Evolutionary conservation across 1,140 invertebrate genomes (phyloP).

Genomic region (Globodera rostochiensis): DNA sequence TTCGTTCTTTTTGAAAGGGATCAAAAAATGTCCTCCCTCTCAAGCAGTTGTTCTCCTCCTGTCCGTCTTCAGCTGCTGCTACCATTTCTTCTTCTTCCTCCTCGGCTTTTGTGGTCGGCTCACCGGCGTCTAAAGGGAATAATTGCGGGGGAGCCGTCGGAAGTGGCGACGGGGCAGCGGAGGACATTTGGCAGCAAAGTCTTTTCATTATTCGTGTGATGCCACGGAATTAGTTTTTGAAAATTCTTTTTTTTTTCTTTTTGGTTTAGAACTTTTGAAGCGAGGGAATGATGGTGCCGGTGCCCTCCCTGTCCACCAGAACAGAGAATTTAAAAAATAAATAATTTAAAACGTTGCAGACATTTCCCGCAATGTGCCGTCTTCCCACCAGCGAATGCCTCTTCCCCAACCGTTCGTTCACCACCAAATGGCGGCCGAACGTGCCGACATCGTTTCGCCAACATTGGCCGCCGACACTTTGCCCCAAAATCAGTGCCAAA

Average conservation of each 20-base stretch:
- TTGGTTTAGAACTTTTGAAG: too few species aligned
- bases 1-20: not conserved
- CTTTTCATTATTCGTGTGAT: too few species aligned
- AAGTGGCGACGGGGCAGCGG: not conserved
- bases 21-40: not conserved
- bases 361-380: not conserved
- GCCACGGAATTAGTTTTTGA: too few species aligned
- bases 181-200: slow-evolving; percentile 1
- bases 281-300: too few species aligned
- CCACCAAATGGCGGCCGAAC: not conserved
- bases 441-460: not conserved
- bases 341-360: too few species aligned
- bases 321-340: too few species aligned
- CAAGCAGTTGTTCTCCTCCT: not conserved
- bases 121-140: too few species aligned
- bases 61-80: not conserved
- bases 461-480: not conserved
- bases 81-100: not conserved
- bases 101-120: not conserved
- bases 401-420: not conserved
- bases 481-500: not conserved
- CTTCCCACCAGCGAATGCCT: not conserved
- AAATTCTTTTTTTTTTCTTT: too few species aligned
- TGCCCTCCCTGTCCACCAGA: too few species aligned
- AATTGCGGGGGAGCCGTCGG: too few species aligned